Conservation (phyloP, 2,888 invertebrate species). For the Abscondita cerata region DNA sequence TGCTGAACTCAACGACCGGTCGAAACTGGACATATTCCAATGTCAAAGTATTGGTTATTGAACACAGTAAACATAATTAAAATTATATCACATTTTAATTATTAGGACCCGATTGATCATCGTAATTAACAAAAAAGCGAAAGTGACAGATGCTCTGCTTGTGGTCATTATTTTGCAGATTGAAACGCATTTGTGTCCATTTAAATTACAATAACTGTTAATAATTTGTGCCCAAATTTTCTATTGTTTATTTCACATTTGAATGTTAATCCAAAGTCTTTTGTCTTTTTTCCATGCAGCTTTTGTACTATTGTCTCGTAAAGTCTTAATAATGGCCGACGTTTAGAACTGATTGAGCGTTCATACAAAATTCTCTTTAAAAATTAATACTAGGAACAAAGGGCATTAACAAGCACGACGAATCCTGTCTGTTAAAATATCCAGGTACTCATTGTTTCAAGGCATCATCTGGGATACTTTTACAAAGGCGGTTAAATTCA, state of each 20-base stretch:
- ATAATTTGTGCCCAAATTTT: neutral
- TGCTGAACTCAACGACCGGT: slow-evolving; percentile 54
- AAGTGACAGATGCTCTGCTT: neutral
- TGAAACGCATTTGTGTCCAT: neutral
- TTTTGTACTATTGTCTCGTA: slow-evolving; percentile 15
- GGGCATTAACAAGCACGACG: slow-evolving; percentile 25
- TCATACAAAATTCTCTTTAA: slow-evolving; percentile 20
- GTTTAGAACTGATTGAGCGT: slow-evolving; percentile 15
- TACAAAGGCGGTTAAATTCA: slow-evolving; percentile 24
- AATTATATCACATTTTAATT: slow-evolving; percentile 9
- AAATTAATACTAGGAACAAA: slow-evolving; percentile 22
- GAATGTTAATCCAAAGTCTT: slow-evolving; percentile 8
- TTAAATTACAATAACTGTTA: slow-evolving; percentile 11
- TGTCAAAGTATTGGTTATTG: slow-evolving; percentile 17
- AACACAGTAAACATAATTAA: neutral
- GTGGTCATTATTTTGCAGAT: neutral
- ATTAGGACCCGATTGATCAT: neutral
- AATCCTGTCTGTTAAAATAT: slow-evolving; percentile 27
- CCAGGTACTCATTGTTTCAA: slow-evolving; percentile 26
- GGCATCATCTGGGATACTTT: slow-evolving; percentile 21
- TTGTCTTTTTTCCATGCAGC: neutral
- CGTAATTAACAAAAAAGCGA: neutral
- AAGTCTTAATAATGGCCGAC: slow-evolving; percentile 16
- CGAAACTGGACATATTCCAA: slow-evolving; percentile 35
- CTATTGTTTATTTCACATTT: slow-evolving; percentile 15